Evolutionary conservation across 2,888 invertebrate species (phyloP).

Genomic region (Tenthredo amoena): DNA sequence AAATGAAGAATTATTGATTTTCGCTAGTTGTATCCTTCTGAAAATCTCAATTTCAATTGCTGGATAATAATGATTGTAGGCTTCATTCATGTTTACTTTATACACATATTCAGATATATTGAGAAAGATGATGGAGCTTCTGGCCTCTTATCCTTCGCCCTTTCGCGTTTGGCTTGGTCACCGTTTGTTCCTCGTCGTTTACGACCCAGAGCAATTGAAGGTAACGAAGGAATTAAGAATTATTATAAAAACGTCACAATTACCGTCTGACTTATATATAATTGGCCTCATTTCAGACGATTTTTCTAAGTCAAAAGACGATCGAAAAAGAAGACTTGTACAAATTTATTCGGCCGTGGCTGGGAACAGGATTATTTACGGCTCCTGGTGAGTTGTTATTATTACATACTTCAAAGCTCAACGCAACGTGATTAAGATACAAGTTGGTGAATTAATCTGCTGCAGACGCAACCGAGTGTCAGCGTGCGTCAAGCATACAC

Average conservation of each 20-base stretch:
- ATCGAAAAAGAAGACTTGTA: conserved; percentile 66
- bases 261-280: not conserved
- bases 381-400: conserved; percentile 63
- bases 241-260: not conserved
- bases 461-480: conserved; percentile 15
- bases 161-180: conserved; percentile 64
- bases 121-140: conserved; percentile 59
- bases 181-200: conserved; percentile 61
- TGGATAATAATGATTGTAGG: not conserved
- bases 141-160: conserved; percentile 63
- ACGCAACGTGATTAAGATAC: conserved; percentile 64
- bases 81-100: conserved; percentile 37
- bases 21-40: not conserved
- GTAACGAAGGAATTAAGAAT: conserved; percentile 53
- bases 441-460: conserved; percentile 56
- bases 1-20: not conserved
- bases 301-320: conserved; percentile 65
- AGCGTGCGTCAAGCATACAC: conserved; percentile 38
- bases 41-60: not conserved
- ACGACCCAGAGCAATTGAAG: conserved; percentile 66
- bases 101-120: conserved; percentile 61
- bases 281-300: conserved; percentile 57
- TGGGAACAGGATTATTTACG: conserved; percentile 67
- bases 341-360: conserved; percentile 64
- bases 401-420: conserved; percentile 18